Evolutionary conservation across 2,888 invertebrate species (phyloP).

Genomic region (Caenorhabditis sinica): DNA sequence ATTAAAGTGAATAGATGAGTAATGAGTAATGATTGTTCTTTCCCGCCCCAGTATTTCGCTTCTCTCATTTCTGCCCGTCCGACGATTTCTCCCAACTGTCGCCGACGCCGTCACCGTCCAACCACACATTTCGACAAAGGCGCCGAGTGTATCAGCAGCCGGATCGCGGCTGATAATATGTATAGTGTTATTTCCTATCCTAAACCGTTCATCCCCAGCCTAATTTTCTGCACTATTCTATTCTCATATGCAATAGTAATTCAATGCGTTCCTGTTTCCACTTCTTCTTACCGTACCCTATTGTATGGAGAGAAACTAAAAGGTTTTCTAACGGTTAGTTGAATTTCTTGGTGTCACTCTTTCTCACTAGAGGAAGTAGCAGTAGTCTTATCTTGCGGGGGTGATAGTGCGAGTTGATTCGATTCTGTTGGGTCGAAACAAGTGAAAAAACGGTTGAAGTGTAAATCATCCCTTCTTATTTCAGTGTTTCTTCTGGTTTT

Average conservation of each 20-base stretch:
- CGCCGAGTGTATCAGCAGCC: conserved; percentile 63
- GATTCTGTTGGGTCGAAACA: conserved; percentile 52
- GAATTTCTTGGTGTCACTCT: conserved; percentile 1
- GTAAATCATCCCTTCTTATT: conserved; percentile 55
- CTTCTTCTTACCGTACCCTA: conserved; percentile 66
- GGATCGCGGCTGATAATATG: conserved; percentile 65
- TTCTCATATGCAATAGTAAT: background rate
- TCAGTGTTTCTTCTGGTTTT: conserved; percentile 37
- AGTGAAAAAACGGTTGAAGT: conserved; percentile 37
- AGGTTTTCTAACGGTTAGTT: conserved; percentile 75
- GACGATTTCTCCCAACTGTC: conserved; percentile 42
- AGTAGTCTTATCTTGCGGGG: conserved; percentile 35
- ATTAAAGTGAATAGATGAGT: conserved; percentile 62
- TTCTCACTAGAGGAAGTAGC: conserved; percentile 33
- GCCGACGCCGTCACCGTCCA: conserved; percentile 58
- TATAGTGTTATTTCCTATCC: conserved; percentile 37
- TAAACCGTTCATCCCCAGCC: conserved; percentile 10
- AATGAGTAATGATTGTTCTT: conserved; percentile 64
- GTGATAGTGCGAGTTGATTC: conserved; percentile 64
- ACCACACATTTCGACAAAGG: conserved; percentile 59
- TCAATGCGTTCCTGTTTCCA: conserved; percentile 10
- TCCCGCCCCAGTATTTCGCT: conserved; percentile 63
- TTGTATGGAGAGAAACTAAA: conserved; percentile 75
- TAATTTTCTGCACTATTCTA: conserved; percentile 1
- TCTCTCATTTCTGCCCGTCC: conserved; percentile 56